Evolutionary conservation across 2,888 invertebrate species (phyloP), one percentile per base, ranked within the genome.

Genomic region (Busseola fusca): DNA sequence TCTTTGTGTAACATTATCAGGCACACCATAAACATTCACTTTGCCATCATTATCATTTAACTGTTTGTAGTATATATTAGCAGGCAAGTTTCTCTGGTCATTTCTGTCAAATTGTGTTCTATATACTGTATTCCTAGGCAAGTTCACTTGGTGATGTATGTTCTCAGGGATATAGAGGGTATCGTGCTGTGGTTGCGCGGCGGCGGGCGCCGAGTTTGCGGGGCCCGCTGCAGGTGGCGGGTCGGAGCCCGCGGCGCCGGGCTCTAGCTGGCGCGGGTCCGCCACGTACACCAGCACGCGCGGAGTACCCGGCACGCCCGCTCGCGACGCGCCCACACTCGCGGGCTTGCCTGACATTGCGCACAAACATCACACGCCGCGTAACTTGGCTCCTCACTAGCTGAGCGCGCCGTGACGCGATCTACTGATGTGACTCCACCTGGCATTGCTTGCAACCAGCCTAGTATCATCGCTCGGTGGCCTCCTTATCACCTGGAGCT

Each of bases 341-440:
- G 97, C 97, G 97, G 97, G 97, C 97, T 97, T 97, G 96, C 97
- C 97, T 96, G 97, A 97, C 97, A 97, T 97, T 96, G 96, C 97
- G 96, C 96, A 96, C 96, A 96, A 96, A 97, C 97, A 97, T 97
- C 97, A 97, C 97, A 96, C 96, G 94, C 92, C 91, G 90, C 93
- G 90, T 88, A 87, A 89, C 92, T 91, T 90, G 89, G 90, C 92
- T 91, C 92, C 93, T 93, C 91, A 92, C 93, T 93, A 93, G 90
- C 93, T 93, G 91, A 90, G 89, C 88, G 91, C 92, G 87, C 90
- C 89, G 86, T 88, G 87, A 89, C 89, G 90, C 89, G 90, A 89
- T 90, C 91, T 90, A 87, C 87, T 87, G 84, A 87, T 83, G 84
- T 84, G 84, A 89, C 89, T 91, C 91, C 91, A 90, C 90, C 92